Conservation (phyloP, 2,888 invertebrate genomes). For the Axea sp. region DNA sequence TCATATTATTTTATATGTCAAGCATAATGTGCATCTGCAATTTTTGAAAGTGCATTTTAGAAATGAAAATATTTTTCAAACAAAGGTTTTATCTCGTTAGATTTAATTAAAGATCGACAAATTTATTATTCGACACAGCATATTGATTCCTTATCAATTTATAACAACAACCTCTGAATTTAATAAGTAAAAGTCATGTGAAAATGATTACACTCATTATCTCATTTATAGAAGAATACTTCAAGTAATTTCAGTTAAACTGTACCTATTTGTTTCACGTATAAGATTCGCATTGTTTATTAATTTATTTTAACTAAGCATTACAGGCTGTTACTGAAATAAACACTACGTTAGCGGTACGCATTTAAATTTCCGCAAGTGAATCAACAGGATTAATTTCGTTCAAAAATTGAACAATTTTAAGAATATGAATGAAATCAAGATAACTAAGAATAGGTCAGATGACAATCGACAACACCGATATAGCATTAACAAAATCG, state of each 20-base stretch:
- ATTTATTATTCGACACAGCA: too few species aligned
- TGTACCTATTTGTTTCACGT: slow-evolving; percentile 6
- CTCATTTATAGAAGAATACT: too few species aligned
- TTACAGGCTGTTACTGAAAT: slow-evolving; percentile 25
- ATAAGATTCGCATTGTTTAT: slow-evolving; percentile 16
- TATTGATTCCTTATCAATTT: too few species aligned
- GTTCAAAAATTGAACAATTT: slow-evolving; percentile 47
- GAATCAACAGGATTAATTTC: slow-evolving; percentile 49
- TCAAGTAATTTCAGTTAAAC: slow-evolving; percentile 14
- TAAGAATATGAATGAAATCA: slow-evolving; percentile 33
- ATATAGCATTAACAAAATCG: too few species aligned
- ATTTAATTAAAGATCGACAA: too few species aligned
- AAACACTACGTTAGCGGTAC: slow-evolving; percentile 5
- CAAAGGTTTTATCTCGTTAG: too few species aligned
- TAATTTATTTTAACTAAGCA: slow-evolving; percentile 11
- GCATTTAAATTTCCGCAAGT: slow-evolving; percentile 8
- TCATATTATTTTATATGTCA: slow-evolving; percentile 16
- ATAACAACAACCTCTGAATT: too few species aligned
- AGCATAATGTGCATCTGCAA: slow-evolving; percentile 9
- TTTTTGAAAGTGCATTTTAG: slow-evolving; percentile 1
- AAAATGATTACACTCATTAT: too few species aligned
- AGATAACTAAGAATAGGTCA: slow-evolving; percentile 24
- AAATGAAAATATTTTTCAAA: slow-evolving; percentile 8
- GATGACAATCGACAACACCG: too few species aligned
- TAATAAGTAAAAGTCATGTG: too few species aligned